These are phyloP conservation scores for Ectobius pallidus DNA, from an alignment of 2,888 invertebrate genomes.

Conservation along the genomic window DNA sequence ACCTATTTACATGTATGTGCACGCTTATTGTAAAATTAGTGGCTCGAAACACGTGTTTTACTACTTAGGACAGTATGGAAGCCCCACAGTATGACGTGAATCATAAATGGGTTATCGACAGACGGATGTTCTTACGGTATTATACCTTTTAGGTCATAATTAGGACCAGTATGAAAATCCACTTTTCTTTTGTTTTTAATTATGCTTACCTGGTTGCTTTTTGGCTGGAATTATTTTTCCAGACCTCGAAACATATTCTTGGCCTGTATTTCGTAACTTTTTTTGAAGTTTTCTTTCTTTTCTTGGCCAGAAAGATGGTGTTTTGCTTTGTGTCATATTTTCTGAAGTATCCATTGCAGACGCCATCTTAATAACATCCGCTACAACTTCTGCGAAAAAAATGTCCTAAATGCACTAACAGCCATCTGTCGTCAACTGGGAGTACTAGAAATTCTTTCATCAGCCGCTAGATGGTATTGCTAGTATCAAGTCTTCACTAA, in stretches of 20 bases:
- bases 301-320: constrained; percentile 55
- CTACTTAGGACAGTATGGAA: no score
- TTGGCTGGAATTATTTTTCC: constrained; percentile 59
- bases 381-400: constrained; percentile 35
- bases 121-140: constrained; percentile 12
- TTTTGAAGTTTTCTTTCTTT: constrained; percentile 58
- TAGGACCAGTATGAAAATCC: neutral
- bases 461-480: no score
- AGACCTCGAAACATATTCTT: constrained; percentile 58
- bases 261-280: constrained; percentile 55
- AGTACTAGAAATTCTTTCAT: no score
- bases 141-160: constrained; percentile 19
- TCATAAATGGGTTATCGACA: constrained; percentile 11
- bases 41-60: no score
- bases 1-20: neutral
- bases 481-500: no score
- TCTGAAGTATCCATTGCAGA: constrained; percentile 54
- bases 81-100: no score
- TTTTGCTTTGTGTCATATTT: constrained; percentile 46
- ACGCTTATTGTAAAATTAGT: no score
- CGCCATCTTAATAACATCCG: constrained; percentile 53
- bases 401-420: constrained; percentile 15
- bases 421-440: constrained; percentile 33
- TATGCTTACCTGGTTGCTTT: constrained; percentile 54
- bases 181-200: neutral